Percentiles rank a stretch among this genome's conserved stretches.
These are phyloP conservation scores for Chamaetylas fuelleborni DNA, from an alignment of 2,113 vertebrate genomes.

Conservation along the genomic window DNA sequence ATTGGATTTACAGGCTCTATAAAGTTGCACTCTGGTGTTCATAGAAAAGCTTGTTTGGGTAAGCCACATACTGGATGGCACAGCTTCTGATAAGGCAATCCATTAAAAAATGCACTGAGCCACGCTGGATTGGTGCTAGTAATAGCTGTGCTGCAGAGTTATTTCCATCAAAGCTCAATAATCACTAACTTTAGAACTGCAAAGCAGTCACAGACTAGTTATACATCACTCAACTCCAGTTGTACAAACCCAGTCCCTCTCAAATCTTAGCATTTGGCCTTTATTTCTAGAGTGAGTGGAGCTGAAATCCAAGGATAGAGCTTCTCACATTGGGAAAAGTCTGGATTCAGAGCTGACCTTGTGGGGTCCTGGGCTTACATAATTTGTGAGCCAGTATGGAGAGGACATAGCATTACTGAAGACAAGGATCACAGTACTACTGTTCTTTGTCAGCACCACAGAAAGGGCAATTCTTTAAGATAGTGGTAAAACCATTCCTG, in stretches of 20 bases:
- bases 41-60: not conserved
- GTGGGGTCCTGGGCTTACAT: not conserved
- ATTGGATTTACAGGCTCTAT: not conserved
- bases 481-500: not conserved
- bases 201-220: not conserved
- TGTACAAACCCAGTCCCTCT: not conserved
- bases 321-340: not conserved
- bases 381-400: not conserved
- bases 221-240: not conserved
- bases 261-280: not conserved
- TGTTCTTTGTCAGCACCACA: not conserved
- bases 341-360: not conserved
- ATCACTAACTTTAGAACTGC: not conserved
- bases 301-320: not conserved
- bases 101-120: not conserved
- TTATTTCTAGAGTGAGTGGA: not conserved
- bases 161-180: not conserved
- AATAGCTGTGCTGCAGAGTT: not conserved
- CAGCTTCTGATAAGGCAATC: not conserved
- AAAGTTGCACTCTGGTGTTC: not conserved
- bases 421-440: not conserved
- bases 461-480: not conserved
- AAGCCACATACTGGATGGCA: not conserved
- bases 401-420: not conserved
- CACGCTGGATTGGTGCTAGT: not conserved